These are phyloP conservation scores for Pomacea maculata DNA, from an alignment of 1,140 invertebrate genomes.

Conservation along the genomic window DNA sequence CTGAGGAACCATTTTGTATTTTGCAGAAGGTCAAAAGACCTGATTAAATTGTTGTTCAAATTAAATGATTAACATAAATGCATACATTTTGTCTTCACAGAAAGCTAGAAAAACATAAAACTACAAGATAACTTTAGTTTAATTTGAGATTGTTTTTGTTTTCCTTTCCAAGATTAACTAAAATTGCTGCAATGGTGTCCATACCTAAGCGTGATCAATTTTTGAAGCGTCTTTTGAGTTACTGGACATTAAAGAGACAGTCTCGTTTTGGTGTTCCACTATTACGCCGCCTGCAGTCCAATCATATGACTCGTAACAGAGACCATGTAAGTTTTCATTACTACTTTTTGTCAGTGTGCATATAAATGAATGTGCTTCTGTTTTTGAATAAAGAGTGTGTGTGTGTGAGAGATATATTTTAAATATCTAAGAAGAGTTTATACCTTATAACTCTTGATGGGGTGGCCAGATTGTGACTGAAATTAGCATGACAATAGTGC, in stretches of 20 bases:
- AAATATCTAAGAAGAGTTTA: neutral
- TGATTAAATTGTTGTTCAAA: too few species aligned
- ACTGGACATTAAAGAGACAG: constrained; percentile 95
- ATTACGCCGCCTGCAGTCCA: constrained; percentile 74
- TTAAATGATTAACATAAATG: too few species aligned
- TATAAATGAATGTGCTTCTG: neutral
- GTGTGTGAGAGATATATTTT: neutral
- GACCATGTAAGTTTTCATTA: constrained; percentile 49
- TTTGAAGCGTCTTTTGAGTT: constrained; percentile 78
- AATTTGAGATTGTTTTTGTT: neutral
- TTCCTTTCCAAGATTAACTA: constrained; percentile 60
- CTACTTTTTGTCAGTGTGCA: too few species aligned
- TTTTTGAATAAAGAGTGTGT: neutral
- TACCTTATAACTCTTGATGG: neutral
- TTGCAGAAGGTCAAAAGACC: too few species aligned
- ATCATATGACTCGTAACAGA: constrained; percentile 61
- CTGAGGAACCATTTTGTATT: too few species aligned
- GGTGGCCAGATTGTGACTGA: too few species aligned
- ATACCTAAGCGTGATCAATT: constrained; percentile 83
- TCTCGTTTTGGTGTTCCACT: constrained; percentile 95
- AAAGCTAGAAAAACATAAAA: too few species aligned
- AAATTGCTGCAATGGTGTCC: constrained; percentile 81
- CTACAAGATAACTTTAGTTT: too few species aligned
- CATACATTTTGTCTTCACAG: too few species aligned
- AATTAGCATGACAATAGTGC: too few species aligned